Base-by-base conservation (phyloP, 30 jellyfish, hydroid and myxozoan species). In the Aurelia aurita complex sp. Pacific region DNA sequence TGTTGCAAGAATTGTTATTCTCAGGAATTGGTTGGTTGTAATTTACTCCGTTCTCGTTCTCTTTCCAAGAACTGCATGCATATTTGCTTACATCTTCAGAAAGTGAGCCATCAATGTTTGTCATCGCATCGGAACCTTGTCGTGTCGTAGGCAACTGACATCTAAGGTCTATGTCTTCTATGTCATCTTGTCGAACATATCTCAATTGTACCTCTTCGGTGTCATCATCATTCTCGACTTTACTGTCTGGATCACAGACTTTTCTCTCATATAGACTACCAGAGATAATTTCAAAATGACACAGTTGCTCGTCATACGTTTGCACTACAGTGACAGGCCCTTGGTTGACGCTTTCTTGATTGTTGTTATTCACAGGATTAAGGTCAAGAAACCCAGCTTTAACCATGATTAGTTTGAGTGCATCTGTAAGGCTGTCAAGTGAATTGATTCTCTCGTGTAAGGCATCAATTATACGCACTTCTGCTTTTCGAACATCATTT, bases 361-460 rank as follows among this genome's bases (percentile, higher is more conserved):
- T 6, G 36, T 23, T 61, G 32, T 61, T 13, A n/a, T n/a, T 61
- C 3, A 23, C 36, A 11, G 70, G 14, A 61, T 61, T 23, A 61
- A 61, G 32, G 70, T 61, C 36, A 19, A 19, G 64, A 65, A 84
- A 84, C 5, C 93, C 93, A 29, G 78, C 87, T 51, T 84, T 73
- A 10, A 73, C 16, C 93, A 84, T 84, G 34, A 77, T 60, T 2
- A 51, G 59, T 67, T 74, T 84, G 42, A 84, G 64, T 38, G 87
- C 82, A 67, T 84, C 93, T 16, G 82, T 84, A 5, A 84, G 84
- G 19, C 77, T 64, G 75, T 84, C 93, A 40, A 84, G 76, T 6
- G 93, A 80, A 40, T 77, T 88, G 18, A 74, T 84, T 69, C 93
- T 77, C 19, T 67, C 80, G 33, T 84, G 77, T 42, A 84, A 70